Conservation (phyloP, 2,113 vertebrate genomes). For the Poecilia latipinna region DNA sequence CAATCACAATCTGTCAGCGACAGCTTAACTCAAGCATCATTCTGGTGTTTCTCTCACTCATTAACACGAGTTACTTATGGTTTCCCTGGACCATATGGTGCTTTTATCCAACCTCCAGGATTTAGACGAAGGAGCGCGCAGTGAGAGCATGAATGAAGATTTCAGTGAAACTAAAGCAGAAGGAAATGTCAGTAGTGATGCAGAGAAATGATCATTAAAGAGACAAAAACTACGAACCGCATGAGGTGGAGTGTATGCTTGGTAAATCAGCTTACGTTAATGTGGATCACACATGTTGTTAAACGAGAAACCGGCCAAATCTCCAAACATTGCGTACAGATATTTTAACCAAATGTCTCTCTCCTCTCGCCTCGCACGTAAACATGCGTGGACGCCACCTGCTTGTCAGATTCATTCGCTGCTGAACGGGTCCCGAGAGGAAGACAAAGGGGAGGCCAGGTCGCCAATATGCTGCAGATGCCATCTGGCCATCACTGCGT, state of each 20-base stretch:
- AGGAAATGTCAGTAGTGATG: slow-evolving; percentile 7
- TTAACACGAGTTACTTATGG: slow-evolving; percentile 33
- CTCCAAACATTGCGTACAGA: slow-evolving; percentile 12
- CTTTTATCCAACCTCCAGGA: slow-evolving; percentile 47
- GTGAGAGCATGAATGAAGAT: slow-evolving; percentile 40
- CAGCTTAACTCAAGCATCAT: slow-evolving; percentile 51
- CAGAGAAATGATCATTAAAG: background rate
- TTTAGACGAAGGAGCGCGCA: slow-evolving; percentile 29
- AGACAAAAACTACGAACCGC: background rate
- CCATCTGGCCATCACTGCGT: slow-evolving; percentile 62
- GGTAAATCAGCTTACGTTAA: background rate
- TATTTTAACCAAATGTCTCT: slow-evolving; percentile 32
- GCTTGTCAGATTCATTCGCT: slow-evolving; percentile 50
- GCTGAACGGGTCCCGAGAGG: slow-evolving; percentile 51
- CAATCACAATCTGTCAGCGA: slow-evolving; percentile 53
- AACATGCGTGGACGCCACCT: slow-evolving; percentile 45
- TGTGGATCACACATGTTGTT: background rate
- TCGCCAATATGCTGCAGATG: slow-evolving; percentile 38
- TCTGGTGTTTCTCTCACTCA: slow-evolving; percentile 1
- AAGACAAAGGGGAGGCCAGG: slow-evolving; percentile 37
- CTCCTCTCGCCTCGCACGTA: slow-evolving; percentile 2
- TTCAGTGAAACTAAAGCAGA: slow-evolving; percentile 40
- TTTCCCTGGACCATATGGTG: slow-evolving; percentile 60
- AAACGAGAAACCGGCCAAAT: background rate
- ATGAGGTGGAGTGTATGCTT: no score